Percentiles rank a stretch among this genome's conserved stretches.
phyloP scores from a whole-genome alignment of 2,888 invertebrate species.

The Panzeria rudis region DNA sequence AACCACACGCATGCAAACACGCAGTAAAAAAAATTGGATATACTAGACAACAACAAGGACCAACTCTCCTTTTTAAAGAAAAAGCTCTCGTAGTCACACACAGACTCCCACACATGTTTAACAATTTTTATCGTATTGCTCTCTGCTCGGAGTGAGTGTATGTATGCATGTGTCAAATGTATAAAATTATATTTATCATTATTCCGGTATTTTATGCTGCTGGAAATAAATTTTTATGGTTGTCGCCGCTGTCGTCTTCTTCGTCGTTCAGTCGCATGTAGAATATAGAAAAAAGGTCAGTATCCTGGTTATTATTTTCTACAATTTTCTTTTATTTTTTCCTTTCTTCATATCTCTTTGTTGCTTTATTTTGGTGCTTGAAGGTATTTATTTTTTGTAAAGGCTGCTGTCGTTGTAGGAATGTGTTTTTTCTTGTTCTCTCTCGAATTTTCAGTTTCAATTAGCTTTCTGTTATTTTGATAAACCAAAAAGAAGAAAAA shows the following conservation, averaged over 20 bases:
- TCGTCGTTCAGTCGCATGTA: constrained; percentile 39
- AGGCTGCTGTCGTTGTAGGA: background rate
- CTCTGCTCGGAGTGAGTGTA: background rate
- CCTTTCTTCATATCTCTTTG: constrained; percentile 28
- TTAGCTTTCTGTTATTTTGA: constrained; percentile 1
- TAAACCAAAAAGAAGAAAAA: background rate
- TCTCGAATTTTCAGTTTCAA: constrained; percentile 15
- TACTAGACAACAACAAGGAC: constrained; percentile 22
- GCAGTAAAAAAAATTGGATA: constrained; percentile 15
- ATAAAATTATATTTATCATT: constrained; percentile 56
- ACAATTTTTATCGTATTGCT: background rate
- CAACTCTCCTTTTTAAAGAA: constrained; percentile 29
- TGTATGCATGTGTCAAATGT: background rate
- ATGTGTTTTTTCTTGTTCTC: background rate
- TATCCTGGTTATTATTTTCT: constrained; percentile 72
- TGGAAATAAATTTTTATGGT: constrained; percentile 17
- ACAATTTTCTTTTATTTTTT: constrained; percentile 47
- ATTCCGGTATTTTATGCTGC: constrained; percentile 69
- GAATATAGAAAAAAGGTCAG: constrained; percentile 73
- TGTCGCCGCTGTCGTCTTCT: background rate
- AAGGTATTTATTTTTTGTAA: constrained; percentile 18
- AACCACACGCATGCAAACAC: background rate
- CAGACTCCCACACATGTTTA: background rate
- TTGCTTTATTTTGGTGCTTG: constrained; percentile 14
- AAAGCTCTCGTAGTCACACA: constrained; percentile 20